A percentile compares a stretch with the other conserved stretches of the same genome.
Evolutionary conservation across 2,113 vertebrate species (phyloP).

Genomic region (Balaenoptera acutorostrata): DNA sequence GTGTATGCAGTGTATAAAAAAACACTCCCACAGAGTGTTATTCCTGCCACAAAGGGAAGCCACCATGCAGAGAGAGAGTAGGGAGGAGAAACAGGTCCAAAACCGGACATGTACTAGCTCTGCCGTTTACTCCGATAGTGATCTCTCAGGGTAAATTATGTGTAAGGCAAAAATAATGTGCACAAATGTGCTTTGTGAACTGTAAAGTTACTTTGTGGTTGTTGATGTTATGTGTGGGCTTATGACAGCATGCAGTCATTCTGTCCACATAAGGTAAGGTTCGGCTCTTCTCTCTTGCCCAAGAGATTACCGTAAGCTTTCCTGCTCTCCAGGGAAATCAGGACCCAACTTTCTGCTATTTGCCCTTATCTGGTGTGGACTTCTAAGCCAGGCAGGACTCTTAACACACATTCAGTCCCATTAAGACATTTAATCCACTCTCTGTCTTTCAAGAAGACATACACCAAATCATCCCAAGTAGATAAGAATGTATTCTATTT

Average conservation of each 20-base stretch:
- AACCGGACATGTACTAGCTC: not conserved
- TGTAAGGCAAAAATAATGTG: not conserved
- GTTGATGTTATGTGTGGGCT: not conserved
- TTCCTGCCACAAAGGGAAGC: not conserved
- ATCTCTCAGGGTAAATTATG: not conserved
- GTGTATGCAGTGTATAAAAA: not conserved
- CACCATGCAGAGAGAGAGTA: accelerated
- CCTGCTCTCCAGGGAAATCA: not conserved
- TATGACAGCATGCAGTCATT: not conserved
- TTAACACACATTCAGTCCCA: not conserved
- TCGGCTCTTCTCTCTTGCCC: not conserved
- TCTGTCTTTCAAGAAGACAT: not conserved
- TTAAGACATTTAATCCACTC: not conserved
- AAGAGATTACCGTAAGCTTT: not conserved
- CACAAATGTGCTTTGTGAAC: not conserved
- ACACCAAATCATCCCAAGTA: not conserved
- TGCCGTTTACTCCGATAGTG: not conserved
- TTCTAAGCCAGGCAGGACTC: not conserved
- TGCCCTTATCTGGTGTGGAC: not conserved
- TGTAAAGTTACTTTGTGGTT: not conserved
- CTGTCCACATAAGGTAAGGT: not conserved
- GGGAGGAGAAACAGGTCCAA: not conserved
- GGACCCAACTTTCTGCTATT: no score
- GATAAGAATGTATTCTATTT: not conserved
- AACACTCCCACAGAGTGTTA: not conserved